A percentile compares a stretch with the other conserved stretches of the same genome.
Conservation (phyloP, 2,888 invertebrate genomes). For the Osmoderma eremita region DNA sequence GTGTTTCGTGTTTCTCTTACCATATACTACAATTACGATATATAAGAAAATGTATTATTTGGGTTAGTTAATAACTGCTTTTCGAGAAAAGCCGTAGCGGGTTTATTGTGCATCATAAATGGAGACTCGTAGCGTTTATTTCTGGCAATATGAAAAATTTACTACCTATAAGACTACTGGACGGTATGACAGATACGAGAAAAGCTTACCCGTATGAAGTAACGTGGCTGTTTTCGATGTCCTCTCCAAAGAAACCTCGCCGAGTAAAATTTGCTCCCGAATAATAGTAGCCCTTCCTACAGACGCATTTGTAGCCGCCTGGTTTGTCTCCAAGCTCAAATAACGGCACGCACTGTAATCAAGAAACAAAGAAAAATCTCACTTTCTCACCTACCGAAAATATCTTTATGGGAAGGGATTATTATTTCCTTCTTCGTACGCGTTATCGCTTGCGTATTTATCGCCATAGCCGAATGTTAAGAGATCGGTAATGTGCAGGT, state of each 20-base stretch:
- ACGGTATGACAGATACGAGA: background rate
- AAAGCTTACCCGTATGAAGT: slow-evolving; percentile 57
- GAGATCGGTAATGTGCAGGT: background rate
- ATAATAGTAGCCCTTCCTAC: slow-evolving; percentile 70
- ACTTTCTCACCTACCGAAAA: background rate
- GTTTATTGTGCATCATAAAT: too few relatives aligned
- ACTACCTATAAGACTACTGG: too few relatives aligned
- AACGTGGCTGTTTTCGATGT: slow-evolving; percentile 62
- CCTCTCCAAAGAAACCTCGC: slow-evolving; percentile 66
- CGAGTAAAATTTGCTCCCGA: slow-evolving; percentile 66
- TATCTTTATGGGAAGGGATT: background rate
- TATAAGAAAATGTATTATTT: too few relatives aligned
- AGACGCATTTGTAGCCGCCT: slow-evolving; percentile 72
- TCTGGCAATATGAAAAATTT: background rate
- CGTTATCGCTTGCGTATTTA: slow-evolving; percentile 16
- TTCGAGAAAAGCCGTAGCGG: too few relatives aligned
- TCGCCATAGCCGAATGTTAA: background rate
- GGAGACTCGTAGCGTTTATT: too few relatives aligned
- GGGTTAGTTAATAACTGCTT: too few relatives aligned
- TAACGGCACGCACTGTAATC: slow-evolving; percentile 65
- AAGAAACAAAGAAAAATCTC: slow-evolving; percentile 15
- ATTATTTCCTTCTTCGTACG: background rate
- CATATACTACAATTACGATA: too few relatives aligned
- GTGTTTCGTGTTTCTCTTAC: too few relatives aligned
- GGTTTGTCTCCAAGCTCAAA: slow-evolving; percentile 61